These are phyloP conservation scores for Siniperca obscura DNA, from an alignment of 2,797 vertebrate genomes.

Conservation along the genomic window DNA sequence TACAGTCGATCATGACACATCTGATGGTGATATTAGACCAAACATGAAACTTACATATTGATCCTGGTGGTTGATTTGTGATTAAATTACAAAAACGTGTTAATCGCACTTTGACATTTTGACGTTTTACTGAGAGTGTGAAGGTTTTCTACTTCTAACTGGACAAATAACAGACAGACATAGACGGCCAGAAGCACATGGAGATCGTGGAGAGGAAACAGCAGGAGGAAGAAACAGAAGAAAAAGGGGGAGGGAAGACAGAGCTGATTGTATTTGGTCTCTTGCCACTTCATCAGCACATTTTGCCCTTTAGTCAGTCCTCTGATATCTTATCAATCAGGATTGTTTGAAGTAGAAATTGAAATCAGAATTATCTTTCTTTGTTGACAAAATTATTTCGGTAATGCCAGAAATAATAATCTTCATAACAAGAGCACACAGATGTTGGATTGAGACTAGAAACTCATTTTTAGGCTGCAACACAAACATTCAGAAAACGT, in stretches of 20 bases:
- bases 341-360: not conserved
- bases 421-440: constrained; percentile 9
- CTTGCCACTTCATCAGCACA: constrained; percentile 73
- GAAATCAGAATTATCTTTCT: not conserved
- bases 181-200: constrained; percentile 58
- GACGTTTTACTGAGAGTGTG: constrained; percentile 2
- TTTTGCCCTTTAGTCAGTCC: constrained; percentile 3
- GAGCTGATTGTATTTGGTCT: constrained; percentile 35
- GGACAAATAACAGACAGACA: constrained; percentile 74
- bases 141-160: constrained; percentile 33
- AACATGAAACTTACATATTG: not conserved
- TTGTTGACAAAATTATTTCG: not conserved
- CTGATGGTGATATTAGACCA: not conserved
- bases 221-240: constrained; percentile 23
- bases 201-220: constrained; percentile 48
- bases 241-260: constrained; percentile 17
- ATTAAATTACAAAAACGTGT: not conserved
- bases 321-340: constrained; percentile 18
- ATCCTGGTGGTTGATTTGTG: not conserved
- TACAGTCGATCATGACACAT: not conserved
- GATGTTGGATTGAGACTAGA: not conserved
- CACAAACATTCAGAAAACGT: not conserved
- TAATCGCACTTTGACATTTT: not conserved
- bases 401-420: not conserved
- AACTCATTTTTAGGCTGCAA: not conserved